phyloP scores from a whole-genome alignment of 2,113 vertebrate species.

The Lampris megalopsis region DNA sequence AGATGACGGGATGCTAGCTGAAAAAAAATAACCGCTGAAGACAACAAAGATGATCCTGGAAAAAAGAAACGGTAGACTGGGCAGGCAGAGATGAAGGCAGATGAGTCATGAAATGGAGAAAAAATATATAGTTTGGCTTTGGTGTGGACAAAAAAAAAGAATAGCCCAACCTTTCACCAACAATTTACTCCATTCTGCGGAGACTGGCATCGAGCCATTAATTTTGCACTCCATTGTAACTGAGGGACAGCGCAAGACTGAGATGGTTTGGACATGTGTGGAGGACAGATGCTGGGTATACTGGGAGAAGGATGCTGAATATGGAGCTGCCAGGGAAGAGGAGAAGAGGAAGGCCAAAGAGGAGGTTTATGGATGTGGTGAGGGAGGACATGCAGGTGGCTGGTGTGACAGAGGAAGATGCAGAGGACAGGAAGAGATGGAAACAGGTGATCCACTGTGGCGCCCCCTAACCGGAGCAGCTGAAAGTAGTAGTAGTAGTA shows the following conservation, averaged over 20 bases:
- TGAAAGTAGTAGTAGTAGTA: too few species aligned
- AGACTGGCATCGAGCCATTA: constrained; percentile 89
- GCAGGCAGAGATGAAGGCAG: constrained; percentile 27
- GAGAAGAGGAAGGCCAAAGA: too few species aligned
- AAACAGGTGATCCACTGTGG: too few species aligned
- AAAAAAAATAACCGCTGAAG: constrained; percentile 22
- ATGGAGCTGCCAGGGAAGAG: too few species aligned
- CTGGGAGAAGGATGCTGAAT: too few species aligned
- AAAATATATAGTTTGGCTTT: constrained; percentile 30
- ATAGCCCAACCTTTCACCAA: constrained; percentile 84
- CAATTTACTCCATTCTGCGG: constrained; percentile 91
- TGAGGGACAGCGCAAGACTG: background rate
- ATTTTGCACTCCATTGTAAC: constrained; percentile 90
- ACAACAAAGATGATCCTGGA: constrained; percentile 35
- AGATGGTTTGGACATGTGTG: too few species aligned
- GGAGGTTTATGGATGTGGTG: too few species aligned
- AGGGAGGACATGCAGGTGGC: too few species aligned
- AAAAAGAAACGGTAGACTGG: constrained; percentile 6
- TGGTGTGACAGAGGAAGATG: too few species aligned
- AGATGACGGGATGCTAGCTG: constrained; percentile 14
- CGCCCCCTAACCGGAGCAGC: too few species aligned
- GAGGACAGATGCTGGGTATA: too few species aligned
- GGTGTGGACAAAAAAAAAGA: constrained; percentile 50
- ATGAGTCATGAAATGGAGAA: constrained; percentile 32
- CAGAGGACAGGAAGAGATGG: too few species aligned